A percentile compares a stretch with the other conserved stretches of the same genome.
phyloP scores from a whole-genome alignment of 2,888 invertebrate genomes.

The Steromphala cineraria region DNA sequence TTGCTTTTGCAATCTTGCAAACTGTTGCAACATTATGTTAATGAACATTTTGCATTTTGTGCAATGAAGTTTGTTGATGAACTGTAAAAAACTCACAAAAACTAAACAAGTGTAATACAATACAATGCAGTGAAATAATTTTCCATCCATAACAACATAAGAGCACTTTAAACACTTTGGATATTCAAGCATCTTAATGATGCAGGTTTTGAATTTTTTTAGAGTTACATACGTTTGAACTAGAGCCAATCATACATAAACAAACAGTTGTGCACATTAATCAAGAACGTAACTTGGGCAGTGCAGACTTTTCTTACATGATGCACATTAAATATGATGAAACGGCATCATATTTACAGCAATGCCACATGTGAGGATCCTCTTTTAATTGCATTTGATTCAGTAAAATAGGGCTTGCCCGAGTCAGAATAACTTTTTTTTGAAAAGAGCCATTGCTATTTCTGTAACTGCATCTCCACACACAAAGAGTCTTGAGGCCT shows the following conservation, averaged over 20 bases:
- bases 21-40: too few relatives aligned
- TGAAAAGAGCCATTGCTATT: background rate
- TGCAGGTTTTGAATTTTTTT: conserved; percentile 11
- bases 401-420: background rate
- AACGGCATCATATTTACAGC: conserved; percentile 3
- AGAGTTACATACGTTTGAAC: background rate
- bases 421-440: background rate
- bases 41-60: too few relatives aligned
- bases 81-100: too few relatives aligned
- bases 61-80: too few relatives aligned
- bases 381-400: conserved; percentile 16
- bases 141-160: conserved; percentile 8
- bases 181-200: conserved; percentile 6
- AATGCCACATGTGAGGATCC: background rate
- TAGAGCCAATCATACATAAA: background rate
- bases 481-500: background rate
- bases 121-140: background rate
- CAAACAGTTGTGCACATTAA: background rate
- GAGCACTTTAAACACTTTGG: conserved; percentile 13
- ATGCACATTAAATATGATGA: conserved; percentile 1
- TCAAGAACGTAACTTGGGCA: background rate
- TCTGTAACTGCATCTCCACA: background rate
- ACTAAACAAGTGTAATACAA: background rate
- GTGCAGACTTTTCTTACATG: conserved; percentile 9
- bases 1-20: too few relatives aligned